A percentile compares a stretch with the other conserved stretches of the same genome.
phyloP scores from a whole-genome alignment of 2,888 invertebrate species.

The Panorpa germanica region DNA sequence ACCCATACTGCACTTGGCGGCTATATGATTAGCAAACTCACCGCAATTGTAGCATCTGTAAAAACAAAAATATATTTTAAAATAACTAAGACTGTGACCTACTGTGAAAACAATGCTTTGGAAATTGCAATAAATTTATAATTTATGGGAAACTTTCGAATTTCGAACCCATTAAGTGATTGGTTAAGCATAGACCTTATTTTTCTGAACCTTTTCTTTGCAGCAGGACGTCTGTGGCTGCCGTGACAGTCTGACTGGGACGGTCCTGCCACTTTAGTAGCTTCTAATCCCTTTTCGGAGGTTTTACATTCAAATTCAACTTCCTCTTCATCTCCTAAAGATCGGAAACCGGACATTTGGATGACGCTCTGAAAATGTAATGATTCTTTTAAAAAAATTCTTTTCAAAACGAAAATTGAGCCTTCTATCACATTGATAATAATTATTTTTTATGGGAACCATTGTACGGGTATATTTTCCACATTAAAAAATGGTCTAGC shows the following conservation, averaged over 20 bases:
- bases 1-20: conserved; percentile 71
- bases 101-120: not conserved
- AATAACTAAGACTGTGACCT: conserved; percentile 2
- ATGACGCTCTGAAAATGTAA: conserved; percentile 59
- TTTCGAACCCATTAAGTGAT: not conserved
- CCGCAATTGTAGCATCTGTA: conserved; percentile 83
- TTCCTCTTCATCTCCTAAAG: conserved; percentile 72
- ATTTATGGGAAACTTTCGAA: too few relatives aligned
- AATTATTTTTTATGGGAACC: too few relatives aligned
- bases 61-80: conserved; percentile 11
- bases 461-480: too few relatives aligned
- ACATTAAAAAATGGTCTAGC: too few relatives aligned
- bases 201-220: conserved; percentile 68
- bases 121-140: not conserved
- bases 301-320: conserved; percentile 74
- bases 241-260: conserved; percentile 63
- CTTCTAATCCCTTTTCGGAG: conserved; percentile 74
- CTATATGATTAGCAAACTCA: conserved; percentile 82
- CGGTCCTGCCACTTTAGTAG: conserved; percentile 66
- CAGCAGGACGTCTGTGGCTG: conserved; percentile 59
- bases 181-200: conserved; percentile 39
- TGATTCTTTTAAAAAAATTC: not conserved
- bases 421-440: too few relatives aligned
- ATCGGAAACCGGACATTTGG: conserved; percentile 77
- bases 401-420: too few relatives aligned